Conservation (phyloP, 2,113 vertebrate genomes). For the Stictonetta naevosa region DNA sequence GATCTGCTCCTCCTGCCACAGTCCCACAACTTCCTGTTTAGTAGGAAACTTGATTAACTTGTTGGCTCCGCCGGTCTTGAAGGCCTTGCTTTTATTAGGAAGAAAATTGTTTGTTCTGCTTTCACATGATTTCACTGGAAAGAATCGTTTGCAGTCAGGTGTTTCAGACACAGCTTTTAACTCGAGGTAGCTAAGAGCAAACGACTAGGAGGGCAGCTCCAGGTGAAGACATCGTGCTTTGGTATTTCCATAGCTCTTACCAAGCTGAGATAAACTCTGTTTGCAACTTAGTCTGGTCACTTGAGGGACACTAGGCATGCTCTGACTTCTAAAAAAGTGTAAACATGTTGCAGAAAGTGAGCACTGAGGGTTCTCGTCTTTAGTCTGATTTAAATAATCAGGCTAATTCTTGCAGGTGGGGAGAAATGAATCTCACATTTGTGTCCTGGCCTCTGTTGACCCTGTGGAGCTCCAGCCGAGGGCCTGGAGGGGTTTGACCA, state of each 20-base stretch:
- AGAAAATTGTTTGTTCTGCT: slow-evolving; percentile 53
- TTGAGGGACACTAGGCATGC: neutral
- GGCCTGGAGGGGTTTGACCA: neutral
- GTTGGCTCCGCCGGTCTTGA: slow-evolving; percentile 14
- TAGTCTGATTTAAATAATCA: neutral
- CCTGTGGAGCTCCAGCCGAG: neutral
- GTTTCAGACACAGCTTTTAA: slow-evolving; percentile 1
- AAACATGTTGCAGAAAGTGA: neutral
- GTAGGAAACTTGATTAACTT: slow-evolving; percentile 66
- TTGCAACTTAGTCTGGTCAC: neutral
- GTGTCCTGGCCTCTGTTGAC: neutral
- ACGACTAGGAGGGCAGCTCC: neutral
- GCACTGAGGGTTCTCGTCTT: neutral
- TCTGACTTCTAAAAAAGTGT: neutral
- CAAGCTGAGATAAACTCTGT: neutral
- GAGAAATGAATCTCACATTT: neutral
- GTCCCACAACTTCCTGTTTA: slow-evolving; percentile 63
- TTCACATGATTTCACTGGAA: neutral
- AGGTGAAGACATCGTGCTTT: accelerated
- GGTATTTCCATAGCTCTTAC: neutral
- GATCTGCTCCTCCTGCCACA: slow-evolving; percentile 12
- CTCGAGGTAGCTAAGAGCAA: neutral
- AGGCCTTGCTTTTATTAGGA: slow-evolving; percentile 62
- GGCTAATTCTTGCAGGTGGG: neutral
- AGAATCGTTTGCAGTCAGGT: slow-evolving; percentile 51